Percentiles rank a stretch among this genome's conserved stretches.
phyloP scores from a whole-genome alignment of 1,140 invertebrate genomes.

The Pseudobourletiella spinata region DNA sequence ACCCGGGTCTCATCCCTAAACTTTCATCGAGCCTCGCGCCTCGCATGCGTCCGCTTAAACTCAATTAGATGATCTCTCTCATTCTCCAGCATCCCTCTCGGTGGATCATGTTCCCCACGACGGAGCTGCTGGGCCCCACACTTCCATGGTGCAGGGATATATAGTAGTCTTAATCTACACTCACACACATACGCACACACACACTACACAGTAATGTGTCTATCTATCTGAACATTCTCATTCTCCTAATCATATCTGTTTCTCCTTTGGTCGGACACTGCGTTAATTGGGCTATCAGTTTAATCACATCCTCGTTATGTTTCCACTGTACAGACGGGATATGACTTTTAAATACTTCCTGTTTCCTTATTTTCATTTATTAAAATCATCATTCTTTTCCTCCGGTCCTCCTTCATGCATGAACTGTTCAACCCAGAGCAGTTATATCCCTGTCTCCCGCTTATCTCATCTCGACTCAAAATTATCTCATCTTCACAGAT shows the following conservation, averaged over 20 bases:
- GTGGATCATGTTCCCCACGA: too few species aligned
- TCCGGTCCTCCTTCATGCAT: background rate
- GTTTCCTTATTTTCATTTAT: conserved; percentile 15
- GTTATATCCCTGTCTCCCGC: too few species aligned
- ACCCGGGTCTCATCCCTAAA: conserved; percentile 2
- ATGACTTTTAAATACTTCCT: conserved; percentile 17
- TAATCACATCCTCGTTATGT: conserved; percentile 14
- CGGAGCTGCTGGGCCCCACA: too few species aligned
- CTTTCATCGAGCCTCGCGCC: conserved; percentile 6
- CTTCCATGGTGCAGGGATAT: too few species aligned
- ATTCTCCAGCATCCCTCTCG: background rate
- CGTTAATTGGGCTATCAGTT: conserved; percentile 15
- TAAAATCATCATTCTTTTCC: background rate
- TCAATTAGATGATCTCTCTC: conserved; percentile 13
- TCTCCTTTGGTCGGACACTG: conserved; percentile 6
- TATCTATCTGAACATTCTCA: conserved; percentile 3
- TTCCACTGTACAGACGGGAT: conserved; percentile 6
- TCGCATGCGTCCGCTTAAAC: conserved; percentile 13
- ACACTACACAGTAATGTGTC: too few species aligned
- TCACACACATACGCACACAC: too few species aligned
- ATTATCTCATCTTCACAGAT: too few species aligned
- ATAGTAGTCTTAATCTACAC: too few species aligned
- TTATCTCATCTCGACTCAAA: background rate
- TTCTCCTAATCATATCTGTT: conserved; percentile 7
- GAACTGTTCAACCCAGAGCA: background rate